Evolutionary conservation across 2,797 vertebrate species (phyloP).

Genomic region (Tadarida brasiliensis): DNA sequence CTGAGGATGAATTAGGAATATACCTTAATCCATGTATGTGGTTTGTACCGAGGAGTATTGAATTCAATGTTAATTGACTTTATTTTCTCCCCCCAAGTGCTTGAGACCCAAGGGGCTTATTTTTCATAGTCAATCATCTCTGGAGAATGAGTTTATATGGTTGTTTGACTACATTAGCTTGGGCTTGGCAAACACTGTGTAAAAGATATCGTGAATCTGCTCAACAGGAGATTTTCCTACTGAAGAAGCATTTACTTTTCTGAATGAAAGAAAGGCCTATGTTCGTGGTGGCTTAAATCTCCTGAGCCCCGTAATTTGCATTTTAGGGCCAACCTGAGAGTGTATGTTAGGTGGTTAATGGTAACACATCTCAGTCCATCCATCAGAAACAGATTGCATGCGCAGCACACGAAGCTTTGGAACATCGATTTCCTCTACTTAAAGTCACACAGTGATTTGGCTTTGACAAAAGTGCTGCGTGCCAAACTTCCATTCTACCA

Average conservation of each 20-base stretch:
- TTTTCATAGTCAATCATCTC: neutral
- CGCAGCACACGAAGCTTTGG: conserved; percentile 77
- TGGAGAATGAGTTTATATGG: neutral
- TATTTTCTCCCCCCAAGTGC: neutral
- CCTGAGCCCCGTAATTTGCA: conserved; percentile 72
- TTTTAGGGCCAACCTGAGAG: conserved; percentile 83
- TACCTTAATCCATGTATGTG: neutral
- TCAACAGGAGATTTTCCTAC: conserved; percentile 25
- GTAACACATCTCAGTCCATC: conserved; percentile 84
- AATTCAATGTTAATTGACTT: neutral
- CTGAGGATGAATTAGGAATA: neutral
- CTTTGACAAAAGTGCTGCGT: conserved; percentile 80
- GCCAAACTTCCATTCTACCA: conserved; percentile 87
- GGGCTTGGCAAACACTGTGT: neutral
- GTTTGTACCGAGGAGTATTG: conserved; percentile 65
- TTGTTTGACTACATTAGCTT: neutral
- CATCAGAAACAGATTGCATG: conserved; percentile 82
- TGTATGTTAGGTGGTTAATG: conserved; percentile 83
- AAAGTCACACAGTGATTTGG: conserved; percentile 86
- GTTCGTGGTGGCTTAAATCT: conserved; percentile 63
- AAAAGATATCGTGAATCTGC: neutral
- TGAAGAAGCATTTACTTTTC: conserved; percentile 53
- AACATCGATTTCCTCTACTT: conserved; percentile 84
- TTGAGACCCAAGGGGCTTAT: neutral
- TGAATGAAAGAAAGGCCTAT: conserved; percentile 69